phyloP scores from a whole-genome alignment of 1,140 invertebrate species.

The Nixonia krombeini region DNA sequence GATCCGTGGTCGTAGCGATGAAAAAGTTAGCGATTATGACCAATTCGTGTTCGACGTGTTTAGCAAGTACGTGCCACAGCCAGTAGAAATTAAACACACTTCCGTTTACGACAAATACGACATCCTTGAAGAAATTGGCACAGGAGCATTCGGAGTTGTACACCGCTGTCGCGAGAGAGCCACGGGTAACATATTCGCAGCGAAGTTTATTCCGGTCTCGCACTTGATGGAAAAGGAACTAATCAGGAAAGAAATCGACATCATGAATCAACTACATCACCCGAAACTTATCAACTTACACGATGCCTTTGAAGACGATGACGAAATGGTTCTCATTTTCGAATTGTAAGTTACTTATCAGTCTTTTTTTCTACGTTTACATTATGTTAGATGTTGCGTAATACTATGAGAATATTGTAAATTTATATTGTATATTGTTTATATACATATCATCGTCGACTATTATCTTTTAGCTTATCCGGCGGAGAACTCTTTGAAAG shows the following conservation, averaged over 20 bases:
- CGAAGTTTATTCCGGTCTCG: constrained; percentile 98
- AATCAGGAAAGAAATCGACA: constrained; percentile 98
- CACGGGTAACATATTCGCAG: constrained; percentile 97
- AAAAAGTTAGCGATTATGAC: constrained; percentile 94
- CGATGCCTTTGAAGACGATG: constrained; percentile 98
- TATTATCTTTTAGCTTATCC: constrained; percentile 81
- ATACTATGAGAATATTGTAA: no score
- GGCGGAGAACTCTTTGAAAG: constrained; percentile 99
- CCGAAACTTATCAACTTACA: constrained; percentile 97
- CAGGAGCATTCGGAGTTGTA: constrained; percentile 98
- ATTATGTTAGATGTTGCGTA: no score
- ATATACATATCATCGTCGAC: no score
- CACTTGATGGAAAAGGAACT: constrained; percentile 96
- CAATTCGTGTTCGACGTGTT: constrained; percentile 98
- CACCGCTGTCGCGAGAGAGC: constrained; percentile 96
- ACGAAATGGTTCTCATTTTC: constrained; percentile 99
- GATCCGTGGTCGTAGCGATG: constrained; percentile 91
- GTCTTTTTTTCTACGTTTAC: no score
- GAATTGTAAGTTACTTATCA: constrained; percentile 88
- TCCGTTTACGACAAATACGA: constrained; percentile 99
- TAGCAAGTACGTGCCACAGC: constrained; percentile 96
- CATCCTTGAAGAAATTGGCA: constrained; percentile 99
- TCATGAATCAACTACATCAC: constrained; percentile 99
- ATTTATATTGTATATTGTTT: no score
- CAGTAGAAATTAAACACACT: constrained; percentile 94